A percentile compares a stretch with the other conserved stretches of the same genome.
phyloP scores from a whole-genome alignment of 37 sponge, comb jelly and placozoan genomes.

The Hexactinellida sp. region DNA sequence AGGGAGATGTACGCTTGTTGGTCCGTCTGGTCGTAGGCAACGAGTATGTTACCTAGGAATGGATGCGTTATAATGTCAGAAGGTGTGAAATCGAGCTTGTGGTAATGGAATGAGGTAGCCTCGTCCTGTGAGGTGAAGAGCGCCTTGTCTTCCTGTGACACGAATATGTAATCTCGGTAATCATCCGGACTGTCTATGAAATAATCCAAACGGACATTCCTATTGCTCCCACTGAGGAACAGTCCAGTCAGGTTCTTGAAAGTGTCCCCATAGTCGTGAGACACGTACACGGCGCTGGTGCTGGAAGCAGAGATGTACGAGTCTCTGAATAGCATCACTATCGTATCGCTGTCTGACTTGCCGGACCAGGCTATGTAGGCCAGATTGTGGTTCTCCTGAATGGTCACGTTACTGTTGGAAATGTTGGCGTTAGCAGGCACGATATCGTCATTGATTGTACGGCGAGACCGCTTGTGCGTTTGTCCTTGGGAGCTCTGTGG shows the following conservation, averaged over 20 bases:
- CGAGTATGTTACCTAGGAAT: neutral
- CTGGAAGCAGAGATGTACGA: neutral
- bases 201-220: neutral
- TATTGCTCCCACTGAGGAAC: neutral
- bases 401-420: neutral
- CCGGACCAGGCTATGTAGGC: conserved; percentile 36
- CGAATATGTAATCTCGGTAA: neutral
- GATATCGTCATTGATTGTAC: neutral
- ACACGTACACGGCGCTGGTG: conserved; percentile 33
- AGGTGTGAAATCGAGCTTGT: neutral
- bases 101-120: neutral
- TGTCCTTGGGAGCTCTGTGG: neutral
- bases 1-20: neutral
- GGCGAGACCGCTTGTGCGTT: neutral
- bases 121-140: neutral
- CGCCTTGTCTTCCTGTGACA: neutral
- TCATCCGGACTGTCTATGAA: conserved; percentile 12
- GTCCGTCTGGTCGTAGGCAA: neutral
- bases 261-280: conserved; percentile 30
- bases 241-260: neutral
- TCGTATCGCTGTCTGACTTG: conserved; percentile 29
- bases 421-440: neutral
- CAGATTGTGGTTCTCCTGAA: conserved; percentile 23
- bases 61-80: neutral
- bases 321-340: conserved; percentile 30